Conservation (phyloP, 2,113 vertebrate species). For the Channa maculata region DNA sequence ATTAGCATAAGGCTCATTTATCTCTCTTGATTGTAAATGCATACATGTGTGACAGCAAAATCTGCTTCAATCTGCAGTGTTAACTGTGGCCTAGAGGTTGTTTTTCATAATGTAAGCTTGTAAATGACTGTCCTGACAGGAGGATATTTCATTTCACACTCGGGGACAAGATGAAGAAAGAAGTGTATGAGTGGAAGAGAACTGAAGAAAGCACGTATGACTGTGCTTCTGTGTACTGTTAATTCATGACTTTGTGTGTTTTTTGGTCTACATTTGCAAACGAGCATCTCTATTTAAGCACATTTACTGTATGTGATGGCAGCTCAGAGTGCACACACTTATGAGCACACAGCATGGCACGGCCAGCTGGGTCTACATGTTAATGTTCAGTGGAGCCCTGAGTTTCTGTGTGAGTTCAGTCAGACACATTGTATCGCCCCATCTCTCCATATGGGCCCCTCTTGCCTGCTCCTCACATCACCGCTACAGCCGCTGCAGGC, state of each 20-base stretch:
- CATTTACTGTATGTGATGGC: conserved; percentile 31
- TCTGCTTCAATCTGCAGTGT: conserved; percentile 51
- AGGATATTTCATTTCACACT: background rate
- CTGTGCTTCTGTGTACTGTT: background rate
- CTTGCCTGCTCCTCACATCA: conserved; percentile 45
- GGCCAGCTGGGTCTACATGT: conserved; percentile 77
- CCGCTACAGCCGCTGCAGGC: conserved; percentile 61
- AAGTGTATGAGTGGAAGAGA: background rate
- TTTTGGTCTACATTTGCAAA: conserved; percentile 1
- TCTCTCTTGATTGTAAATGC: conserved; percentile 62
- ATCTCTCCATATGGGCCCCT: conserved; percentile 78
- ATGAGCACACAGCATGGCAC: conserved; percentile 6
- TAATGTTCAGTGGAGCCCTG: conserved; percentile 76
- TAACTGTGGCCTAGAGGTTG: conserved; percentile 6
- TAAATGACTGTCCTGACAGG: conserved; percentile 9
- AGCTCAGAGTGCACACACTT: conserved; percentile 4
- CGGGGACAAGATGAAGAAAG: background rate
- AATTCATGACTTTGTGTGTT: background rate
- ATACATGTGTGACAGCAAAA: conserved; percentile 66
- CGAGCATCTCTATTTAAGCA: conserved; percentile 3
- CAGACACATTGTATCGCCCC: conserved; percentile 63
- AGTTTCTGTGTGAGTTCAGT: conserved; percentile 70
- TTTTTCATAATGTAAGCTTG: conserved; percentile 20
- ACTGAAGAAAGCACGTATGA: background rate
- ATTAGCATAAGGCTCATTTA: conserved; percentile 62